Evolutionary conservation across 2,797 vertebrate genomes (phyloP).

Genomic region (Danio aesculapii): DNA sequence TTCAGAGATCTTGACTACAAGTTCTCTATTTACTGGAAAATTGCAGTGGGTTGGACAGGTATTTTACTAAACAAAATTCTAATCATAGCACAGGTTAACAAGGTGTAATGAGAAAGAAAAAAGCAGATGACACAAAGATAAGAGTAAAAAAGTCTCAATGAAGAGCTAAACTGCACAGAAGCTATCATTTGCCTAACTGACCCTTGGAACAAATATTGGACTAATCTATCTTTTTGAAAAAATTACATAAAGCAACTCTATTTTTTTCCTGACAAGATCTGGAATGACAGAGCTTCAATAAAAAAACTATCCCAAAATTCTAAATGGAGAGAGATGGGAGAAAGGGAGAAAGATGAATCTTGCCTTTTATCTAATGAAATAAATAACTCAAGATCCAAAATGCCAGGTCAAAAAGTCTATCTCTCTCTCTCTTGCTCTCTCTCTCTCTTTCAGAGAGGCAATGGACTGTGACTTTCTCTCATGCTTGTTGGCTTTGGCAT

Average conservation of each 20-base stretch:
- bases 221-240: neutral
- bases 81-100: neutral
- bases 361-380: neutral
- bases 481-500: conserved; percentile 26
- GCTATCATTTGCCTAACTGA: no score
- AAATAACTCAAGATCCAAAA: conserved; percentile 8
- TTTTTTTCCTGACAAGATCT: neutral
- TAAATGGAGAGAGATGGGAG: no score
- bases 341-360: neutral
- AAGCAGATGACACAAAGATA: neutral
- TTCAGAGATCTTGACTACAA: neutral
- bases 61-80: conserved; percentile 10
- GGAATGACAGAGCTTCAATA: neutral
- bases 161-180: no score
- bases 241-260: conserved; percentile 13
- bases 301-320: conserved; percentile 17
- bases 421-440: no score
- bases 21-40: conserved; percentile 3
- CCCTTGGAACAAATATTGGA: neutral
- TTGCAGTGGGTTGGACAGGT: neutral
- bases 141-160: neutral
- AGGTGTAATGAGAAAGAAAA: neutral
- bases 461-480: conserved; percentile 4
- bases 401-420: neutral
- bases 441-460: neutral